Conservation (phyloP, 2,113 vertebrate genomes). For the Penelope pileata region DNA sequence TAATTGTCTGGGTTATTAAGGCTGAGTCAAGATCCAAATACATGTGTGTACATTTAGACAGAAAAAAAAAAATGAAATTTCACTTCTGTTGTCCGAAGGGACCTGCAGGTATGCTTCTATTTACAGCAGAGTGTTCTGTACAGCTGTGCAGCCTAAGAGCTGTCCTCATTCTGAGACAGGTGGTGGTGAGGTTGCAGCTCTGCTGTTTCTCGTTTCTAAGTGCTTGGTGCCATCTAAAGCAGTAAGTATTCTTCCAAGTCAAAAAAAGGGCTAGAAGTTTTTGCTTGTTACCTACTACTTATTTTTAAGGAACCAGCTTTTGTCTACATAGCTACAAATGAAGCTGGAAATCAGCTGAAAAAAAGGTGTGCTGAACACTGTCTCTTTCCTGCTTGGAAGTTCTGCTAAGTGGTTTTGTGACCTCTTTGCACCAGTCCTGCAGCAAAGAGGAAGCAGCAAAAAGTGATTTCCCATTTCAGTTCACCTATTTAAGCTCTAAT, state of each 20-base stretch:
- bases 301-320: background rate
- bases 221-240: background rate
- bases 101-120: background rate
- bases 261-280: background rate
- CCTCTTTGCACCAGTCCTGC: background rate
- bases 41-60: background rate
- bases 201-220: background rate
- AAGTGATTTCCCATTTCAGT: background rate
- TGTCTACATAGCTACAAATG: background rate
- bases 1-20: background rate
- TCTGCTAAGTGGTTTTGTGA: background rate
- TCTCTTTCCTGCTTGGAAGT: background rate
- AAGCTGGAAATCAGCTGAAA: background rate
- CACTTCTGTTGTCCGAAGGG: background rate
- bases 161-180: background rate
- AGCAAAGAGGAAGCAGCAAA: slow-evolving; percentile 24
- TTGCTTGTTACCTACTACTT: background rate
- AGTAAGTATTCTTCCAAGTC: background rate
- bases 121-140: background rate
- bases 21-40: background rate
- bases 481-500: background rate
- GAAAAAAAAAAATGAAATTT: background rate
- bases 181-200: background rate
- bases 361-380: background rate
- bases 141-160: background rate